Conservation (phyloP, 1,140 invertebrate genomes). For the Nebria ingens region DNA sequence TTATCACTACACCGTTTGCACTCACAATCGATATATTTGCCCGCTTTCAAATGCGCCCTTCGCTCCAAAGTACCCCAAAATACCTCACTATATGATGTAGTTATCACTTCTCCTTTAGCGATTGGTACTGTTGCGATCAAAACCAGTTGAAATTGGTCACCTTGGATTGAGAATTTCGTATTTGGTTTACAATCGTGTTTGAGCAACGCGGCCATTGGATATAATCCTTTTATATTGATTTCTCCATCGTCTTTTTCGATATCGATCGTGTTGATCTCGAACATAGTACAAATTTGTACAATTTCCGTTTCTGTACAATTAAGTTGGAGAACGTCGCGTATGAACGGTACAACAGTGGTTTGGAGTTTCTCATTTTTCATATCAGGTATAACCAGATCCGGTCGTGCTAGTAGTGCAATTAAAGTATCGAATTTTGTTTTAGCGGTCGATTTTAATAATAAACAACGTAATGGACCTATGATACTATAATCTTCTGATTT, state of each 20-base stretch:
- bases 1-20: slow-evolving; percentile 52
- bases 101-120: slow-evolving; percentile 49
- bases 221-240: slow-evolving; percentile 45
- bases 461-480: slow-evolving; percentile 50
- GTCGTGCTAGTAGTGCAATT: slow-evolving; percentile 45
- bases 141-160: slow-evolving; percentile 26
- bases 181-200: slow-evolving; percentile 56
- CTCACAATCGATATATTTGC: slow-evolving; percentile 54
- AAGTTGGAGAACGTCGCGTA: slow-evolving; percentile 45
- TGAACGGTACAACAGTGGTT: slow-evolving; percentile 48
- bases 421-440: slow-evolving; percentile 39
- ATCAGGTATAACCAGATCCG: slow-evolving; percentile 44
- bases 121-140: slow-evolving; percentile 48
- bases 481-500: slow-evolving; percentile 41
- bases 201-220: slow-evolving; percentile 47
- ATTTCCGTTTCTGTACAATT: slow-evolving; percentile 46
- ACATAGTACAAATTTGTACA: slow-evolving; percentile 50
- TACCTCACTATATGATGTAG: slow-evolving; percentile 54
- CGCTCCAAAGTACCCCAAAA: slow-evolving; percentile 53
- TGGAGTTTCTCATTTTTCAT: slow-evolving; percentile 45
- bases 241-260: slow-evolving; percentile 36
- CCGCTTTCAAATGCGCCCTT: slow-evolving; percentile 44
- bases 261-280: slow-evolving; percentile 57
- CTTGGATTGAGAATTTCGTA: slow-evolving; percentile 45
- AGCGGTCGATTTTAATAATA: slow-evolving; percentile 43